A percentile compares a stretch with the other conserved stretches of the same genome.
phyloP scores from a whole-genome alignment of 2,797 vertebrate species.

The Cynodonichthys magdalenae region DNA sequence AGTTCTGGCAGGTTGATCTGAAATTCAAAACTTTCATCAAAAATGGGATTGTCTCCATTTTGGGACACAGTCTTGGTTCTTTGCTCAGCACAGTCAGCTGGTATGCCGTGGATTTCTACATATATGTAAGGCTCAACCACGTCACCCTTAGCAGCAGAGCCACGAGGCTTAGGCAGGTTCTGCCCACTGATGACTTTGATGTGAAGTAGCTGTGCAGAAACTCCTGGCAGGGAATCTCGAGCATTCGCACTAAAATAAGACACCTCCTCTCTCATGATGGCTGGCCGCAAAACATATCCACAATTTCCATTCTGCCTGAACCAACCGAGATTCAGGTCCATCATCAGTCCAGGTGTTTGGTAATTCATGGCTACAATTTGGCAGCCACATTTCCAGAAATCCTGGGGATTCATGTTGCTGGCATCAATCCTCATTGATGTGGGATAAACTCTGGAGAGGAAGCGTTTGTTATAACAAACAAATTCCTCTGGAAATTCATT shows the following conservation, averaged over 20 bases:
- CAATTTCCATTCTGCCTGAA: conserved; percentile 92
- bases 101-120: conserved; percentile 91
- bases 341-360: conserved; percentile 92
- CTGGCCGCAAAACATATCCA: conserved; percentile 90
- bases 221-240: conserved; percentile 89
- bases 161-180: conserved; percentile 91
- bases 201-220: conserved; percentile 91
- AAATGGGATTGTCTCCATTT: conserved; percentile 91
- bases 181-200: conserved; percentile 95
- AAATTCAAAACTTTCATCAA: conserved; percentile 94
- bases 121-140: conserved; percentile 94
- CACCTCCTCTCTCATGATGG: conserved; percentile 94
- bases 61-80: conserved; percentile 92
- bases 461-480: conserved; percentile 92
- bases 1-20: conserved; percentile 93
- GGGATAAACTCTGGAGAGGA: conserved; percentile 89
- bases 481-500: conserved; percentile 92
- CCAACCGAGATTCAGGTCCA: conserved; percentile 93
- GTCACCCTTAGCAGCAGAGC: conserved; percentile 91
- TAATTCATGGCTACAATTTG: conserved; percentile 96
- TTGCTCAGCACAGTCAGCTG: conserved; percentile 91
- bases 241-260: conserved; percentile 96
- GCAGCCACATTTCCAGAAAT: conserved; percentile 95
- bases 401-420: conserved; percentile 96
- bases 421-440: conserved; percentile 93